Base-by-base conservation (phyloP, 2,797 vertebrate genomes). In the Ctenosaura bakeri region DNA sequence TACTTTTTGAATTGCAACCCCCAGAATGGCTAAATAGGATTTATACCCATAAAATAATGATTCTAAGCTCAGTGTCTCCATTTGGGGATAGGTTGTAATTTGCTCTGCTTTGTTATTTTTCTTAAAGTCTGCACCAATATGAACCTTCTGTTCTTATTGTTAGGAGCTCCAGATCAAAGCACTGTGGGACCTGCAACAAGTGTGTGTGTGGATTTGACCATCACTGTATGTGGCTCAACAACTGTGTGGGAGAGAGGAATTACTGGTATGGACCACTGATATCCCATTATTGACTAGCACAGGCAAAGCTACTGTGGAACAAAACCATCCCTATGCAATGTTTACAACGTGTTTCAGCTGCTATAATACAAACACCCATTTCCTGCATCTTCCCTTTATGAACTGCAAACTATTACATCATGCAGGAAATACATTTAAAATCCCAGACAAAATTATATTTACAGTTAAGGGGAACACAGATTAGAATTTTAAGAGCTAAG, bases 151-250 rank as follows among this genome's bases (percentile, higher is more conserved):
- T 94, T 91, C 94, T 26, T 97, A 99, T 94, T 92, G 94, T 20
- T 96, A 99, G 99, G 94, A 98, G 99, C 13, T 97, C 98, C 1
- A 99, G 98, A 92, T 99, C 99, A 4, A 99, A 99, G 94, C 99
- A 99, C 96, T 99, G 99, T 97, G 99, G 98, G 78, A 97, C 98
- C 88, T 99, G 99, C 97, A 99, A 99, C 95, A 99, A 99, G 87
- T 99, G 99, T 88, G 98, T 99, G 1, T 98, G 98, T 77, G 98
- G 98, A 95, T 99, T 99, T 86, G 99, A 99, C 95, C 99, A 99
- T 95, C 99, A 99, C 96, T 99, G 99, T 96, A 98, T 99, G 89
- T 99, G 99, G 99, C 98, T 99, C 90, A 99, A 99, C 98, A 99
- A 99, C 97, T 99, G 99, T 69, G 99, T 99, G 87, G 99, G 99